phyloP scores from a whole-genome alignment of 1,140 invertebrate species.

The Dreissena rostriformis region DNA sequence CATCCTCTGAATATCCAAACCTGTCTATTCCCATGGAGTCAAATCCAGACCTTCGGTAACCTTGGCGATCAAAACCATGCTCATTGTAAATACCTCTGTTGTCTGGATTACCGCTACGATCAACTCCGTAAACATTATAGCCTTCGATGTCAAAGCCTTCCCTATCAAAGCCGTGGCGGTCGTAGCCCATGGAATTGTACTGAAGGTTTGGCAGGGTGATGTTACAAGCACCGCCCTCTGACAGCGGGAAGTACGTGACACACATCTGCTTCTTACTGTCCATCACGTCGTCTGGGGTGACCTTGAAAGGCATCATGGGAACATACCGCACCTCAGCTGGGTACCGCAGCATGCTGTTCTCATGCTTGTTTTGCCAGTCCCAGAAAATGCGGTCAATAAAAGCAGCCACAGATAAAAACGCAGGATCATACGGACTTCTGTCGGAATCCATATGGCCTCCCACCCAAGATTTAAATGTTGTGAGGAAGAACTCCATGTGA shows the following conservation, averaged over 20 bases:
- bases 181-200: constrained; percentile 65
- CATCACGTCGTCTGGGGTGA: constrained; percentile 70
- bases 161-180: constrained; percentile 68
- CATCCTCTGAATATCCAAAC: constrained; percentile 66
- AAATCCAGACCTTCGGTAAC: constrained; percentile 67
- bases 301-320: constrained; percentile 70
- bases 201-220: constrained; percentile 57
- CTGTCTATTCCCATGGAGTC: constrained; percentile 69
- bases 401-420: constrained; percentile 68
- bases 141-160: constrained; percentile 69
- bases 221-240: constrained; percentile 68
- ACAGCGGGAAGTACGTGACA: constrained; percentile 69
- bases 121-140: constrained; percentile 62
- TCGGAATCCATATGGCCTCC: constrained; percentile 73
- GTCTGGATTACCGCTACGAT: constrained; percentile 62
- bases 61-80: constrained; percentile 66
- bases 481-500: constrained; percentile 65
- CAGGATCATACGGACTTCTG: constrained; percentile 70
- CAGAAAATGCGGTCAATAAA: constrained; percentile 73
- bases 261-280: constrained; percentile 70
- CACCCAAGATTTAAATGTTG: constrained; percentile 67
- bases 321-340: constrained; percentile 60
- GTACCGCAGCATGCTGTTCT: constrained; percentile 60
- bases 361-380: constrained; percentile 70
- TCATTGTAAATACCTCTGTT: constrained; percentile 63